Evolutionary conservation across 2,797 vertebrate genomes (phyloP).

Genomic region (Peromyscus eremicus): DNA sequence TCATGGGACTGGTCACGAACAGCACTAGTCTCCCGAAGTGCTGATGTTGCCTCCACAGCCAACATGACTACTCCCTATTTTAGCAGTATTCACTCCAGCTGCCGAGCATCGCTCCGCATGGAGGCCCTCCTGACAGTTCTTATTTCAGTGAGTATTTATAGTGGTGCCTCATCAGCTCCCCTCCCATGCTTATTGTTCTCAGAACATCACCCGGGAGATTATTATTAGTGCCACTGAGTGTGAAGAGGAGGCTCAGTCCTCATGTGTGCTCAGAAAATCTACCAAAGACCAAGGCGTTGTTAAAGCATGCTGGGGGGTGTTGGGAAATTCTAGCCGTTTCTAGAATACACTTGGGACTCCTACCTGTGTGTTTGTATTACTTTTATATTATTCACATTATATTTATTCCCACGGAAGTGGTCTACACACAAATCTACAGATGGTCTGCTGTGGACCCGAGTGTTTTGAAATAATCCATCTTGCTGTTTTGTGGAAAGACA

Average conservation of each 20-base stretch:
- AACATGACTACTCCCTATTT: not conserved
- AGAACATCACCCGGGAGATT: not conserved
- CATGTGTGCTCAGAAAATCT: not conserved
- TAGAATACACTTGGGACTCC: not conserved
- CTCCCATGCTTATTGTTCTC: constrained; percentile 50
- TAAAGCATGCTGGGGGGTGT: not conserved
- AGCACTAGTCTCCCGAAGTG: not conserved
- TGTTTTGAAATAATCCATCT: not conserved
- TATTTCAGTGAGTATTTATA: constrained; percentile 47
- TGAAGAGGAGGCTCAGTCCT: not conserved
- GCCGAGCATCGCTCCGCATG: not conserved
- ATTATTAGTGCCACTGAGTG: constrained; percentile 29
- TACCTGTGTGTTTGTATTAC: not conserved
- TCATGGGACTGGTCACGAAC: not conserved
- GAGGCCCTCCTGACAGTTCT: constrained; percentile 13
- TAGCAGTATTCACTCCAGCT: not conserved
- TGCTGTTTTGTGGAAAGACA: not conserved
- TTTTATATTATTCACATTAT: not conserved
- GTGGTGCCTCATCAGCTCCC: not conserved
- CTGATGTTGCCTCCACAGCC: not conserved
- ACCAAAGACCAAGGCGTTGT: not conserved
- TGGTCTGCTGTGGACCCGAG: too few species aligned
- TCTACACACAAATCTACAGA: not conserved
- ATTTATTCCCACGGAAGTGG: not conserved
- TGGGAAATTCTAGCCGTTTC: not conserved